Percentiles rank a stretch among this genome's conserved stretches.
phyloP scores from a whole-genome alignment of 2,113 vertebrate species.

The Octodon degus region DNA sequence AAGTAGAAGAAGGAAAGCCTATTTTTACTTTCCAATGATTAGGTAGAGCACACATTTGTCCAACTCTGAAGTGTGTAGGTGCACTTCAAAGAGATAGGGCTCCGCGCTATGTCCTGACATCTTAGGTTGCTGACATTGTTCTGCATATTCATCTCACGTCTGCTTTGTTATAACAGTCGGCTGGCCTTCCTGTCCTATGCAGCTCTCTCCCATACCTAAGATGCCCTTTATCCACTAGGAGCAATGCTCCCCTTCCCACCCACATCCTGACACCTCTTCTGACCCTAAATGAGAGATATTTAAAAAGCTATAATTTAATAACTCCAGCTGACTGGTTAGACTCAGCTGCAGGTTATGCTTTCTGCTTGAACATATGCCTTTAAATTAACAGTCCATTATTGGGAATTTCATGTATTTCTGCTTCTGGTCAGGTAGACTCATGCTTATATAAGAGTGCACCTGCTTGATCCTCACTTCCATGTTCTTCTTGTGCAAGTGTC shows the following conservation, averaged over 20 bases:
- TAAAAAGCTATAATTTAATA: neutral
- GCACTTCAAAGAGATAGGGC: neutral
- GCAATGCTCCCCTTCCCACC: neutral
- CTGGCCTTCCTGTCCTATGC: neutral
- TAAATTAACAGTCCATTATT: too few relatives aligned
- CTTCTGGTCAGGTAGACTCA: neutral
- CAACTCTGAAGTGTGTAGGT: slow-evolving; percentile 9
- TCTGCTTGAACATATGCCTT: neutral
- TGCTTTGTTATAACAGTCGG: neutral
- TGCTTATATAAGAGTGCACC: neutral
- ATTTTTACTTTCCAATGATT: slow-evolving; percentile 77
- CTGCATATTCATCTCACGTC: neutral
- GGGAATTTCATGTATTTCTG: neutral
- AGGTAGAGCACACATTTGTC: slow-evolving; percentile 68
- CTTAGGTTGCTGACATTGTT: neutral
- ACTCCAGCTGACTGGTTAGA: neutral
- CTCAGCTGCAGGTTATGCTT: neutral
- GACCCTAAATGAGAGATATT: neutral
- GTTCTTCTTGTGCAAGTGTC: neutral
- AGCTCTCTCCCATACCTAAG: neutral
- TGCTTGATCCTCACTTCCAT: neutral
- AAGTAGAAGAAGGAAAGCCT: slow-evolving; percentile 73
- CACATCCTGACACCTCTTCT: neutral
- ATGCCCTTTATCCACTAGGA: neutral
- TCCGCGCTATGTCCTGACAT: slow-evolving; percentile 4